These are phyloP conservation scores for Gallinago nigripennis DNA, from an alignment of 2,797 vertebrate species.

Conservation along the genomic window DNA sequence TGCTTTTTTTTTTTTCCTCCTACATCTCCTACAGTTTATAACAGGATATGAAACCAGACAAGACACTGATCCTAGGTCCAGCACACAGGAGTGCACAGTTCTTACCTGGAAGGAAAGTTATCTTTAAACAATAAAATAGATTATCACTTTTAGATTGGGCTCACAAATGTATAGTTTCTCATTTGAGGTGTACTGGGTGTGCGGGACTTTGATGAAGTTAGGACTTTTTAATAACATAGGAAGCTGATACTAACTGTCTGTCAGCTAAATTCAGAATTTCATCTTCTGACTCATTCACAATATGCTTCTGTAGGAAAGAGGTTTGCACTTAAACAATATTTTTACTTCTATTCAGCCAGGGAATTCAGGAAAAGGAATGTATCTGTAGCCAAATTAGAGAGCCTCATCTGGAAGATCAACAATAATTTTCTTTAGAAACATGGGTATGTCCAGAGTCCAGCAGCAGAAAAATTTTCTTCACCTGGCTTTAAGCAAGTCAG, in stretches of 20 bases:
- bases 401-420: neutral
- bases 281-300: neutral
- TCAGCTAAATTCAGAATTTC: neutral
- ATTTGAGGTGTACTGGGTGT: too few relatives aligned
- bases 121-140: neutral
- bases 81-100: neutral
- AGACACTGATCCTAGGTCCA: neutral
- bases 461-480: neutral
- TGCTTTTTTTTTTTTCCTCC: neutral
- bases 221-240: neutral
- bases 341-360: neutral
- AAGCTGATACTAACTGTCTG: neutral
- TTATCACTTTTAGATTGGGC: neutral
- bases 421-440: neutral
- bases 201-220: neutral
- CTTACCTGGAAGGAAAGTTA: neutral
- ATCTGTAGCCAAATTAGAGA: too few relatives aligned
- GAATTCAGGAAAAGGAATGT: neutral
- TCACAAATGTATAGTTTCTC: neutral
- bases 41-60: neutral
- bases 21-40: neutral
- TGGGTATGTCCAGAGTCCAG: rapidly evolving
- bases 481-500: neutral
- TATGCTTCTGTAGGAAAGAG: neutral
- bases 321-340: neutral